Evolutionary conservation across 1,140 invertebrate genomes (phyloP).

Genomic region (Drosophila lowei): DNA sequence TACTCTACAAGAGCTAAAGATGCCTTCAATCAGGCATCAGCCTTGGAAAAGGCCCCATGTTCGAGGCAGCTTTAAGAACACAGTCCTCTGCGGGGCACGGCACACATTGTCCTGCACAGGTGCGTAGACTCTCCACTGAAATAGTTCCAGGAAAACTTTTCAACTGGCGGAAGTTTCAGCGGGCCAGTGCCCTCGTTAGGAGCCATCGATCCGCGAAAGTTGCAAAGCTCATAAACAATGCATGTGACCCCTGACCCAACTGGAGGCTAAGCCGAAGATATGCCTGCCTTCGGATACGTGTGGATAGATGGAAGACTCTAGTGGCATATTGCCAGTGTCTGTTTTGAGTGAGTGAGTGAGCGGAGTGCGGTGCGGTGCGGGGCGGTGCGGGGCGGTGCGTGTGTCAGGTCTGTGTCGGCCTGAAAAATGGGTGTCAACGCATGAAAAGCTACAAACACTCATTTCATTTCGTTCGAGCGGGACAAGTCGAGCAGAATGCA

Average conservation of each 20-base stretch:
- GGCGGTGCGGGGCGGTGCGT: not conserved
- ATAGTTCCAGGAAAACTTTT: not conserved
- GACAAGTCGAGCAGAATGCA: conserved; percentile 29
- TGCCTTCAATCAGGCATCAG: too few species aligned
- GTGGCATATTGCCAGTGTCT: not conserved
- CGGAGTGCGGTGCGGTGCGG: not conserved
- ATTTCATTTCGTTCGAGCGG: conserved; percentile 58
- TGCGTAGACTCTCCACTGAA: too few species aligned
- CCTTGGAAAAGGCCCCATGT: too few species aligned
- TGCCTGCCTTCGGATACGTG: too few species aligned
- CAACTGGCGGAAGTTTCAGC: not conserved
- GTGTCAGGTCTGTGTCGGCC: conserved; percentile 22
- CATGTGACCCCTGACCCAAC: not conserved
- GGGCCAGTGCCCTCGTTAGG: not conserved
- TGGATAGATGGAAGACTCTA: too few species aligned
- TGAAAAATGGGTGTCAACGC: conserved; percentile 73
- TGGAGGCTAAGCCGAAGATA: too few species aligned
- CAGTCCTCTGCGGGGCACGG: too few species aligned
- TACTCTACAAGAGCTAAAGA: not conserved
- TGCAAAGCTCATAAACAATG: not conserved
- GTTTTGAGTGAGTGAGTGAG: not conserved
- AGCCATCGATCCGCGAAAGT: not conserved
- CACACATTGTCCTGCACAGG: too few species aligned
- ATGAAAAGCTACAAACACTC: conserved; percentile 78
- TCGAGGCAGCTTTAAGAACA: too few species aligned